A percentile compares a stretch with the other conserved stretches of the same genome.
Conservation (phyloP, 2,888 invertebrate genomes). For the Drosophila ezoana region DNA sequence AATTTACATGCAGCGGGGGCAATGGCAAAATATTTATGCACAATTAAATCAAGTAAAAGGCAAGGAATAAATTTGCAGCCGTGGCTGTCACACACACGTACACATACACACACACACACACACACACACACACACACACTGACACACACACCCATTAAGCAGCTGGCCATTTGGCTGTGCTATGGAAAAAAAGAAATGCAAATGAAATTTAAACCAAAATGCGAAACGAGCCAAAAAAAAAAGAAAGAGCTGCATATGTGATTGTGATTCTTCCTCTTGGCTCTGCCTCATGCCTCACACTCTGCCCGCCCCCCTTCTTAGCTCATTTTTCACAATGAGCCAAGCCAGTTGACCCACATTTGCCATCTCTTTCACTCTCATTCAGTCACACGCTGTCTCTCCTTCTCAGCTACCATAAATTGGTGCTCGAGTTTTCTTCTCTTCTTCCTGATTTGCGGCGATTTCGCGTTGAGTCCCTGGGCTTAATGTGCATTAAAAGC, state of each 20-base stretch:
- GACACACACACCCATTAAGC: conserved; percentile 31
- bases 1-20: conserved; percentile 74
- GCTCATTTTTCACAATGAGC: conserved; percentile 48
- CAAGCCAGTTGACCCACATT: conserved; percentile 71
- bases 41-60: conserved; percentile 79
- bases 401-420: conserved; percentile 19
- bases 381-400: background rate
- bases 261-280: conserved; percentile 5
- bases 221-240: conserved; percentile 27
- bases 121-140: conserved; percentile 10
- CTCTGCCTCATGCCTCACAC: too few species aligned
- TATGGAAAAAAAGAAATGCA: conserved; percentile 56
- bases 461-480: conserved; percentile 45
- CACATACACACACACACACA: conserved; percentile 10
- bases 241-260: conserved; percentile 48
- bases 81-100: conserved; percentile 4
- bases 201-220: conserved; percentile 71
- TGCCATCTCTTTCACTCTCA: conserved; percentile 12
- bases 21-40: conserved; percentile 79
- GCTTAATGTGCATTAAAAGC: conserved; percentile 52
- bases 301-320: too few species aligned
- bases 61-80: conserved; percentile 68
- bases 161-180: conserved; percentile 59
- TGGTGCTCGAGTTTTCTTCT: conserved; percentile 36
- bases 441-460: conserved; percentile 57